Base-by-base conservation (phyloP, 1,140 invertebrate species). In the Zaprionus tsacasi region DNA sequence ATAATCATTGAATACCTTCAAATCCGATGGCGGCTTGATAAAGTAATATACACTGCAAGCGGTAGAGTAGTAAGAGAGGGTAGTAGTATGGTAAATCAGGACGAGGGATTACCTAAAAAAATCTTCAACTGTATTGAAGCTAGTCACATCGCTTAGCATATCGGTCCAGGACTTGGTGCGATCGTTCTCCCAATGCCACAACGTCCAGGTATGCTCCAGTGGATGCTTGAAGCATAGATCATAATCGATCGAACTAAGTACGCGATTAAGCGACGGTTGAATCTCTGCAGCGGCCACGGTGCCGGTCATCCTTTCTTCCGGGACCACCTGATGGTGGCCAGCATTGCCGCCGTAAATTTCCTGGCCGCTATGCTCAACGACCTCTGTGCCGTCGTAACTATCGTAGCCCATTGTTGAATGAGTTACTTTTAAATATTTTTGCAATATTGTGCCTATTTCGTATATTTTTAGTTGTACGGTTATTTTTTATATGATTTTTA, bases 151-250 rank as follows among this genome's bases (percentile, higher is more conserved):
- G 87, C 97, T 96, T 65, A 98, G 95, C 93, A 98, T 99, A 73
- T 99, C 97, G 92, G 97, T 97, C 99, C 99, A 99, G 70, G 94
- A 82, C 91, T 97, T 97, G 68, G 93, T 95, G 82, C 96, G 96
- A 93, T 99, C 98, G 90, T 96, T 97, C 93, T 99, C 98, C 93
- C 96, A 99, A 93, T 98, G 99, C 99, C 99, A 99, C 54, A 99
- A 94, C 0, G 98, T 98, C 99, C 99, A 99, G 27, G 95, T 96
- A 93, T 98, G 97, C 92, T 99, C 97, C 43, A 99, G 92, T 2
- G 98, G 98, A 94, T 99, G 98, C 93, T 99, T 99, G 17, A 97
- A 95, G 36, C 96, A 91, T 78, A 95, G 93, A 77, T 92, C 89
- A 8, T 81, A 89, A 17, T 89, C 81, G 7, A 90, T 78, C 1